These are phyloP conservation scores for Eupithecia pulchellata DNA, from an alignment of 2,888 invertebrate species.

Conservation along the genomic window DNA sequence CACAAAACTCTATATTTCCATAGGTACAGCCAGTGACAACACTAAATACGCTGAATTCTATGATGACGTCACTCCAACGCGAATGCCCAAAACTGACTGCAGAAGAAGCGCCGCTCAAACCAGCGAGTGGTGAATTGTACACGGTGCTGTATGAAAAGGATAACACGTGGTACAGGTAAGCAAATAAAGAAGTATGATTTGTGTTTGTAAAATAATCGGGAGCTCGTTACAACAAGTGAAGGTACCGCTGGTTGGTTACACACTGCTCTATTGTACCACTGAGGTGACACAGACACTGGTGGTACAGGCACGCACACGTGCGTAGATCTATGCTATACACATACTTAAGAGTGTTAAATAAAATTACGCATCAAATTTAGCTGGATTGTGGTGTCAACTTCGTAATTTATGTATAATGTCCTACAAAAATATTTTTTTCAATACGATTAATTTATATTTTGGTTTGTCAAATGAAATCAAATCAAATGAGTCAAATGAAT, in stretches of 20 bases:
- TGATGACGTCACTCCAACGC: conserved; percentile 89
- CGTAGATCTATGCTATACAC: no score
- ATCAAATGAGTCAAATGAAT: no score
- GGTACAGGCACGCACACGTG: no score
- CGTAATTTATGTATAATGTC: not conserved
- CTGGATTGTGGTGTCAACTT: not conserved
- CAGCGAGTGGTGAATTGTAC: conserved; percentile 87
- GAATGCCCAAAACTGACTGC: conserved; percentile 84
- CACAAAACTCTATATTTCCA: not conserved
- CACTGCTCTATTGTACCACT: no score
- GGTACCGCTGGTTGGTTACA: no score
- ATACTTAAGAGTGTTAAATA: not conserved
- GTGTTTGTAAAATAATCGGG: no score
- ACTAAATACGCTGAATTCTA: conserved; percentile 75
- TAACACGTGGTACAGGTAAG: conserved; percentile 90
- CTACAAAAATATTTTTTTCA: not conserved
- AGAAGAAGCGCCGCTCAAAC: conserved; percentile 67
- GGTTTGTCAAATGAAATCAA: not conserved
- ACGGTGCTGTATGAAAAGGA: conserved; percentile 88
- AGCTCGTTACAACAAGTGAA: no score
- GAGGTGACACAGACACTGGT: no score
- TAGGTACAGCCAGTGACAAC: conserved; percentile 78
- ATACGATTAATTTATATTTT: not conserved
- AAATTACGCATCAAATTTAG: not conserved
- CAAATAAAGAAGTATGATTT: not conserved